Base-by-base conservation (phyloP, 2,797 vertebrate genomes). In the Cryptoblepharus egeriae region DNA sequence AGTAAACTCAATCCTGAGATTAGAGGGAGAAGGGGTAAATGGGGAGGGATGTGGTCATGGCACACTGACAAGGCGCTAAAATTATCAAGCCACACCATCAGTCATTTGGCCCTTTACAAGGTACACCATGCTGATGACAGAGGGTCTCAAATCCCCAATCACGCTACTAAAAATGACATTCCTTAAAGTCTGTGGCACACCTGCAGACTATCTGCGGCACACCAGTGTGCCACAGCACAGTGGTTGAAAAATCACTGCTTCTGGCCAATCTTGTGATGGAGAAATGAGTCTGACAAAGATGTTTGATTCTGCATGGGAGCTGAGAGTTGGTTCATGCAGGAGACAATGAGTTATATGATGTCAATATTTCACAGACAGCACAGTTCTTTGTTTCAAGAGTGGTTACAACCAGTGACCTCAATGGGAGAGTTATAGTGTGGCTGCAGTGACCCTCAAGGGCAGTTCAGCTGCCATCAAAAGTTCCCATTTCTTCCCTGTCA, bases 321-420 rank as follows among this genome's bases (percentile, higher is more conserved):
- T 65, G 76, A 75, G 81, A 65, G 35, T 85, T 85, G 0, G 77
- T 67, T 39, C 13, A 28, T 58, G 0, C 37, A 16, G 37, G 63
- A 68, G 35, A 89, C 69, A 75, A 87, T 52, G 83, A 75, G 57
- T 70, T n/a, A 73, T 80, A 82, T 9, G 58, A 60, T 45, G 84
- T 79, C 75, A 92, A 86, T 91, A 85, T 88, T 92, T 90, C 91
- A 87, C 72, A 18, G 57, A 87, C 74, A 87, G 68, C 64, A 15
- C 1, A n/a, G 6, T 79, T 64, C 45, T 1, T 73, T 35, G 39
- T 52, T 67, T 75, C 39, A 26, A 84, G 84, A 89, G 71, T 42
- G 77, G 83, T 87, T 57, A 7, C 45, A 67, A 24, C 63, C 6
- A 39, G 45, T 75, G 80, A 88, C 67, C 82, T 80, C 1, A 2